Base-by-base conservation (phyloP, 1,140 invertebrate genomes). In the Drosophila sulfurigaster region DNA sequence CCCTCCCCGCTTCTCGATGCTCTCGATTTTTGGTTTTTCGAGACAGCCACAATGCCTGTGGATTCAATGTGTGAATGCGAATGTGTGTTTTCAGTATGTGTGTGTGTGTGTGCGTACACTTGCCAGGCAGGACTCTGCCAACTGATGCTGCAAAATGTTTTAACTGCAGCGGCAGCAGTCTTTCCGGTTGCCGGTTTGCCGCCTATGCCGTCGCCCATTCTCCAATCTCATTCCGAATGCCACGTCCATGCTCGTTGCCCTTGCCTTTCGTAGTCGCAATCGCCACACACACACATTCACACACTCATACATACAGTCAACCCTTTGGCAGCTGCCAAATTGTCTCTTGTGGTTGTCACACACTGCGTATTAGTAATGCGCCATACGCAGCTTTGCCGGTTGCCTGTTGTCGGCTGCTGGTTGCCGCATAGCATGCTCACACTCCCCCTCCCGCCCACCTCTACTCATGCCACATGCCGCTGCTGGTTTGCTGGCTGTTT, bases 261-360 rank as follows among this genome's bases (percentile, higher is more conserved):
- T 20, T 35, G 5, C 13, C 16, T 56, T 11, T 7, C 69, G 1
- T 51, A 56, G 28, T 45, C 41, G 58, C 67, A 75, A 74, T 60
- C 71, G 65, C 30, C 35, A 38, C 35, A 38, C 35, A 38, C 35
- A 38, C 30, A 69, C 64, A 25, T 25, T 25, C 35, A 38, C 35
- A 38, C 35, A 38, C 30, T 62, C 64, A 43, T 7, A 43, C 11
- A n/a, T 48, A 69, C 46, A 38, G 58, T 62, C 77, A 79, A 77
- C 83, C 82, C 81, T 88, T 89, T 89, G 85, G 83, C 85, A 88
- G 81, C 85, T 88, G 83, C 83, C 83, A 88, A 88, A 88, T 88
- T 88, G 83, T 88, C 83, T 89, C 85, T 89, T 88, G 83, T 81
- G 83, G 83, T 89, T 89, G 85, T 89, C 85, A 83, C 83, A 88